Conservation (phyloP, 2,888 invertebrate species). For the Xestia c-nigrum region DNA sequence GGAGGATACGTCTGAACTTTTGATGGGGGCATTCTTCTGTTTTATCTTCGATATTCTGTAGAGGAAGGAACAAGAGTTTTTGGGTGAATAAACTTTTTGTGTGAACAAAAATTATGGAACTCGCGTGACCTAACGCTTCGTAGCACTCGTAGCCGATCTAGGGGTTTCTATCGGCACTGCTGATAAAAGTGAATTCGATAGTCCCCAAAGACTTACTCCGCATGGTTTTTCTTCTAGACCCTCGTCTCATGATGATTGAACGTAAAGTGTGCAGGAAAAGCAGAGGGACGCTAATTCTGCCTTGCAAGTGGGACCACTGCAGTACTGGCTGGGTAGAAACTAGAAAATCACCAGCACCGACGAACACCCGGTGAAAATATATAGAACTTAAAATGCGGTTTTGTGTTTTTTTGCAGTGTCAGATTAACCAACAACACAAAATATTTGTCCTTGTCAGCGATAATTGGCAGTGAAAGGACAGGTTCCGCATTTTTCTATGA, state of each 20-base stretch:
- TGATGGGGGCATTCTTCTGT: constrained; percentile 90
- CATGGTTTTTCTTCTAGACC: background rate
- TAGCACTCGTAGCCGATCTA: no score
- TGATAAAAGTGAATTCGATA: no score
- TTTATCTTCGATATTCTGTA: constrained; percentile 84
- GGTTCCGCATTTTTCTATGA: constrained; percentile 39
- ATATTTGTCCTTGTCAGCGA: constrained; percentile 12
- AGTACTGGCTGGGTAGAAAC: background rate
- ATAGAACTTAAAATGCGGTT: no score
- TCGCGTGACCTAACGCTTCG: no score
- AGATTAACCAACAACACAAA: constrained; percentile 7
- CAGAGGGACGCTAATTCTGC: background rate
- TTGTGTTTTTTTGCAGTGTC: background rate
- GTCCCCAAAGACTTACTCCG: no score
- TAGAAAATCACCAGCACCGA: background rate
- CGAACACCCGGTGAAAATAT: no score
- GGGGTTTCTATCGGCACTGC: no score
- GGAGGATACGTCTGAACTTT: constrained; percentile 92
- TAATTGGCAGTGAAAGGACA: constrained; percentile 33
- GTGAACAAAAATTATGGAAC: no score
- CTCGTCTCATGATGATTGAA: background rate
- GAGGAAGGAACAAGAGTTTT: background rate
- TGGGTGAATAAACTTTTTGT: no score
- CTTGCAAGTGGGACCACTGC: background rate
- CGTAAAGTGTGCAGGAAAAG: background rate